A percentile compares a stretch with the other conserved stretches of the same genome.
These are phyloP conservation scores for Percopsis transmontana DNA, from an alignment of 2,113 vertebrate genomes.

Conservation along the genomic window DNA sequence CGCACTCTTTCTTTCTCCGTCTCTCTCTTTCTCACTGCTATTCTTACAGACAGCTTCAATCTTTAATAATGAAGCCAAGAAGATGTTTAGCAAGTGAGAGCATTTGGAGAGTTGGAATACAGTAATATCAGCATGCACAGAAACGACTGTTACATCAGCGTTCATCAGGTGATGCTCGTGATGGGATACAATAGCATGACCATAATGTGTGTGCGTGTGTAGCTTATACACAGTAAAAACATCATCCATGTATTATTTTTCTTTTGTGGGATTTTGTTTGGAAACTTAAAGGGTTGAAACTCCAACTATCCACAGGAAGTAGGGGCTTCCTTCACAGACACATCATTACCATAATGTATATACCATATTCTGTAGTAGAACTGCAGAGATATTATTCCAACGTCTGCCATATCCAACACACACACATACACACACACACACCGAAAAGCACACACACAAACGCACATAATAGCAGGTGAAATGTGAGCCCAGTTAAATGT, in stretches of 20 bases:
- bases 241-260: too few species aligned
- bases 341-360: neutral
- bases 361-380: too few species aligned
- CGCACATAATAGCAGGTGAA: slow-evolving; percentile 38
- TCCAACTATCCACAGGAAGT: too few species aligned
- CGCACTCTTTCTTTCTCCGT: neutral
- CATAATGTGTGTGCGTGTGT: neutral
- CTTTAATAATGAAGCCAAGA: neutral
- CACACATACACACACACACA: slow-evolving; percentile 10
- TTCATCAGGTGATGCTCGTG: slow-evolving; percentile 25
- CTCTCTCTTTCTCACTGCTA: neutral
- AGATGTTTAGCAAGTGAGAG: neutral
- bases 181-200: slow-evolving; percentile 1
- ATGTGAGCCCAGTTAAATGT: slow-evolving; percentile 57
- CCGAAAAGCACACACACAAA: slow-evolving; percentile 4
- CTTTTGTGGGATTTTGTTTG: neutral
- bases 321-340: neutral
- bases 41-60: neutral
- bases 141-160: slow-evolving; percentile 47
- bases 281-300: too few species aligned
- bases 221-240: too few species aligned
- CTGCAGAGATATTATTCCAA: too few species aligned
- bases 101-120: neutral
- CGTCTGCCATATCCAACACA: slow-evolving; percentile 1
- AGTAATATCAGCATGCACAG: neutral